Conservation (phyloP, 2,113 vertebrate genomes). For the Dascyllus trimaculatus region DNA sequence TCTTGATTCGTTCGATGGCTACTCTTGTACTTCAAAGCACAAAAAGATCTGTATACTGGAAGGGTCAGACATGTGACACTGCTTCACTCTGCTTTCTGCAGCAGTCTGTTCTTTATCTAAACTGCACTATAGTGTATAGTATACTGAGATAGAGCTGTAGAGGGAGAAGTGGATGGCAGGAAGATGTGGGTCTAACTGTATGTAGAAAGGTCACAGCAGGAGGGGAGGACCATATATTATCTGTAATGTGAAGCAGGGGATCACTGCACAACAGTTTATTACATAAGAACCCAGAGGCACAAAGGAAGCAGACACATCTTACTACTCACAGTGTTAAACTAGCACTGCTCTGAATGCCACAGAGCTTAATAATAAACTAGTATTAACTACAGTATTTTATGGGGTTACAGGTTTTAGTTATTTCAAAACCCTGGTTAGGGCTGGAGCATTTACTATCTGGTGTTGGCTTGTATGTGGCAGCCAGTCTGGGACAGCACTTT, state of each 20-base stretch:
- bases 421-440: too few species aligned
- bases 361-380: background rate
- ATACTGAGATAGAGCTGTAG: background rate
- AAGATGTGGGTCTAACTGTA: background rate
- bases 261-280: background rate
- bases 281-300: background rate
- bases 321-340: background rate
- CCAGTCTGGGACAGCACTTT: too few species aligned
- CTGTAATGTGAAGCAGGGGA: background rate
- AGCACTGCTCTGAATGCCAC: background rate
- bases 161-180: background rate
- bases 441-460: too few species aligned
- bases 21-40: too few species aligned
- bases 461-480: too few species aligned
- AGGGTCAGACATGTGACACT: too few species aligned
- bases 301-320: too few species aligned
- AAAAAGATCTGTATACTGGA: too few species aligned
- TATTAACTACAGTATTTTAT: too few species aligned
- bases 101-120: background rate
- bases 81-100: background rate
- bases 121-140: background rate
- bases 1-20: too few species aligned
- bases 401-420: too few species aligned
- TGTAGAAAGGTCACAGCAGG: background rate
- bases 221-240: conserved; percentile 6